Percentiles rank a stretch among this genome's conserved stretches.
These are phyloP conservation scores for Hypomecis punctinalis DNA, from an alignment of 2,888 invertebrate species.

Conservation along the genomic window DNA sequence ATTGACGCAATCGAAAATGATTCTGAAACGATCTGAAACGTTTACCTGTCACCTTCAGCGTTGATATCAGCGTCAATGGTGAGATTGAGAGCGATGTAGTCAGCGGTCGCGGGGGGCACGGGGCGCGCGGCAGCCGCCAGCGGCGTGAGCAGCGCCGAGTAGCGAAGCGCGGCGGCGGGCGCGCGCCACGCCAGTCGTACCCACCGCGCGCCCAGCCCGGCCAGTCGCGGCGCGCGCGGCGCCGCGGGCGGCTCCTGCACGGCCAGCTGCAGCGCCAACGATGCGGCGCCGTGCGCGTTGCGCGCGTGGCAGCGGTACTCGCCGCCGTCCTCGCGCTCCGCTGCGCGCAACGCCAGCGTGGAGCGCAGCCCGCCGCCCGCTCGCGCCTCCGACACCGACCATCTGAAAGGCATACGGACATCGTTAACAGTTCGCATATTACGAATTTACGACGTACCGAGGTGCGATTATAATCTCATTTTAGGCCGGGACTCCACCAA, in stretches of 20 bases:
- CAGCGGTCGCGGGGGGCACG: conserved; percentile 35
- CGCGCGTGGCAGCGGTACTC: conserved; percentile 89
- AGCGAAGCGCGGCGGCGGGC: conserved; percentile 39
- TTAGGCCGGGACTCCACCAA: too few species aligned
- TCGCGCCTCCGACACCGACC: conserved; percentile 88
- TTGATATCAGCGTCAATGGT: background rate
- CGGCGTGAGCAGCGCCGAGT: conserved; percentile 57
- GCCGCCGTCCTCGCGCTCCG: conserved; percentile 88
- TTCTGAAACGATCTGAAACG: too few species aligned
- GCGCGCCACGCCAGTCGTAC: conserved; percentile 85
- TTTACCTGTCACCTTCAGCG: conserved; percentile 44
- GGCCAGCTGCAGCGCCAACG: conserved; percentile 86
- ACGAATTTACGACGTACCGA: too few species aligned
- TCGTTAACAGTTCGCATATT: too few species aligned
- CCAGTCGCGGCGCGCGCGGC: conserved; percentile 83
- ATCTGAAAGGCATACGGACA: conserved; percentile 51
- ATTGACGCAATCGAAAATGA: too few species aligned
- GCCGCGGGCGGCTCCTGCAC: conserved; percentile 90
- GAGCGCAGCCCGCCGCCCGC: conserved; percentile 88
- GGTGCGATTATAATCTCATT: too few species aligned
- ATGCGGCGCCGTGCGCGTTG: conserved; percentile 88
- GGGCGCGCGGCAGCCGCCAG: conserved; percentile 47
- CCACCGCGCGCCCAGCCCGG: conserved; percentile 86
- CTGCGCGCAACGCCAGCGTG: conserved; percentile 86
- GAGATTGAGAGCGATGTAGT: background rate